These are phyloP conservation scores for Urosaurus nigricauda DNA, from an alignment of 2,797 vertebrate species.

Conservation along the genomic window DNA sequence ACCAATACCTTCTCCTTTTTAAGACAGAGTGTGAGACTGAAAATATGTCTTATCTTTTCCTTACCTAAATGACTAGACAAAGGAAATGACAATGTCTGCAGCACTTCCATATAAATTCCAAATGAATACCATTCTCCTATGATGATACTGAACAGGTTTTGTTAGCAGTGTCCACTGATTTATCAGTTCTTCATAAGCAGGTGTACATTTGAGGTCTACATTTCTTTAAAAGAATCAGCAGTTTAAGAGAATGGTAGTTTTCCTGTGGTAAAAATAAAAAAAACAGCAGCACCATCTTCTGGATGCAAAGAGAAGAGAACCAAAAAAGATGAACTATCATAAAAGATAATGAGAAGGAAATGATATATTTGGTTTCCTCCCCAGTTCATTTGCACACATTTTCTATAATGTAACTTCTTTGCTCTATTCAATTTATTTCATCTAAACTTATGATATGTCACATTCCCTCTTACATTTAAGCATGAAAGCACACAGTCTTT, in stretches of 20 bases:
- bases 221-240: slow-evolving; percentile 56
- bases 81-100: background rate
- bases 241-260: slow-evolving; percentile 50
- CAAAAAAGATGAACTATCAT: background rate
- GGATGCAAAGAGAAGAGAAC: background rate
- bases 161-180: slow-evolving; percentile 38
- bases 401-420: slow-evolving; percentile 39
- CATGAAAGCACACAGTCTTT: background rate
- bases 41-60: too few species aligned
- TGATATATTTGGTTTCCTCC: slow-evolving; percentile 41
- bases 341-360: slow-evolving; percentile 29
- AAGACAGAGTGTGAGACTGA: too few species aligned
- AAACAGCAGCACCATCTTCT: slow-evolving; percentile 52
- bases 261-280: slow-evolving; percentile 51
- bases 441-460: background rate
- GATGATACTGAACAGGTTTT: background rate
- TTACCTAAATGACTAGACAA: background rate
- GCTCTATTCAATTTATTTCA: slow-evolving; percentile 24
- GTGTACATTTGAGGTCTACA: background rate
- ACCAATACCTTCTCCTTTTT: too few species aligned
- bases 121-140: background rate
- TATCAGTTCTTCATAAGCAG: background rate
- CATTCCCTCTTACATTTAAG: background rate
- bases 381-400: slow-evolving; percentile 15
- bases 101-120: too few species aligned